These are phyloP conservation scores for Malurus alboscapulatus DNA, from an alignment of 2,113 vertebrate species.

Conservation along the genomic window DNA sequence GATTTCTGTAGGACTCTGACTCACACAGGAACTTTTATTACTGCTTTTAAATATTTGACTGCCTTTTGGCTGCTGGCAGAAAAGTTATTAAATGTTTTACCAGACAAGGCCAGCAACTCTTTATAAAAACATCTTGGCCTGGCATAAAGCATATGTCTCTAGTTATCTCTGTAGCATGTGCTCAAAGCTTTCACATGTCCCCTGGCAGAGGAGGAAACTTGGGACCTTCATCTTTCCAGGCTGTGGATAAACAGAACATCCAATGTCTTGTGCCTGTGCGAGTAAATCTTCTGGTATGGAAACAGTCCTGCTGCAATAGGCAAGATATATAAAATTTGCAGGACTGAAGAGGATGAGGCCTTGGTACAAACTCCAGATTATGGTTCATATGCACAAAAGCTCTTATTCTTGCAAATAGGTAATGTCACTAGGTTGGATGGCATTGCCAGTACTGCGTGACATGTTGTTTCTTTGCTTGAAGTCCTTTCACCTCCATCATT, in stretches of 20 bases:
- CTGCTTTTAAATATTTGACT: constrained; percentile 57
- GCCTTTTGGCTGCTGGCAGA: constrained; percentile 27
- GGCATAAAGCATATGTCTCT: constrained; percentile 33
- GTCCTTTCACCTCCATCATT: background rate
- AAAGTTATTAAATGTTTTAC: constrained; percentile 53
- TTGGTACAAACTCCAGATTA: background rate
- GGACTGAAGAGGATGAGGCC: background rate
- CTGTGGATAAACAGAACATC: constrained; percentile 28
- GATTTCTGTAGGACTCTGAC: constrained; percentile 2
- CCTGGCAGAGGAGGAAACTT: constrained; percentile 17
- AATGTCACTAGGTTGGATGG: background rate
- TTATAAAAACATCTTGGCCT: constrained; percentile 21
- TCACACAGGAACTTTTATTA: constrained; percentile 29
- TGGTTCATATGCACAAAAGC: background rate
- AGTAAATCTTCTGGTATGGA: constrained; percentile 8
- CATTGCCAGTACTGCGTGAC: background rate
- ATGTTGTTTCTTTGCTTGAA: background rate
- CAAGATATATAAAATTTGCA: background rate
- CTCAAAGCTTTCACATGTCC: constrained; percentile 27
- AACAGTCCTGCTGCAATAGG: background rate
- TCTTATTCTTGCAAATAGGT: background rate
- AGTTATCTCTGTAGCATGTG: constrained; percentile 14
- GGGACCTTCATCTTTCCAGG: constrained; percentile 14
- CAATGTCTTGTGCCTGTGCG: background rate
- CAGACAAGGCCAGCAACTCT: constrained; percentile 45